Conservation (phyloP, 2,113 vertebrate genomes). For the Falco punctatus region DNA sequence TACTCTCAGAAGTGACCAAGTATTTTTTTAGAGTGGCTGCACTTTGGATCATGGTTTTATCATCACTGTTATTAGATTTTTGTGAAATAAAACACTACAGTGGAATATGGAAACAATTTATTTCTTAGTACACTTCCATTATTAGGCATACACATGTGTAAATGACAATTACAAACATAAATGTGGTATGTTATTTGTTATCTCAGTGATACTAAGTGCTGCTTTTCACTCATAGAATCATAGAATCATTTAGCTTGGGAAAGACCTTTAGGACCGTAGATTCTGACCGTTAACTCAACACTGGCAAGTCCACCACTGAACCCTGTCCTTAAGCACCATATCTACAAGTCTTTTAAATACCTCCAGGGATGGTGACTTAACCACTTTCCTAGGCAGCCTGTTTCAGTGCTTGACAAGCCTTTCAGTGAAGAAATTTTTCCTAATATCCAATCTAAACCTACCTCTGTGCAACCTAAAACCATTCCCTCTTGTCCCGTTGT, state of each 20-base stretch:
- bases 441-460: neutral
- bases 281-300: neutral
- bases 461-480: neutral
- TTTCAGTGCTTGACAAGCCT: neutral
- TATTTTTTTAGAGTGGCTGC: neutral
- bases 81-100: neutral
- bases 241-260: neutral
- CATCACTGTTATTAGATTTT: neutral
- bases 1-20: neutral
- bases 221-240: neutral
- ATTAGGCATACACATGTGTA: neutral
- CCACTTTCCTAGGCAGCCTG: neutral
- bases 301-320: neutral
- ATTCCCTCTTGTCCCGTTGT: neutral
- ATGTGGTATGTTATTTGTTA: neutral
- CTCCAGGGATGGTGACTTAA: neutral
- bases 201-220: neutral
- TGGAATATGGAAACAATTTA: neutral
- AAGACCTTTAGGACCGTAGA: neutral
- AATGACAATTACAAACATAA: neutral
- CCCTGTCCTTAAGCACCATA: neutral
- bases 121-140: neutral
- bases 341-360: neutral
- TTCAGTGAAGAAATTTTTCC: neutral
- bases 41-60: neutral